Percentiles rank a stretch among this genome's conserved stretches.
phyloP scores from a whole-genome alignment of 2,113 vertebrate species.

The Zingel zingel region DNA sequence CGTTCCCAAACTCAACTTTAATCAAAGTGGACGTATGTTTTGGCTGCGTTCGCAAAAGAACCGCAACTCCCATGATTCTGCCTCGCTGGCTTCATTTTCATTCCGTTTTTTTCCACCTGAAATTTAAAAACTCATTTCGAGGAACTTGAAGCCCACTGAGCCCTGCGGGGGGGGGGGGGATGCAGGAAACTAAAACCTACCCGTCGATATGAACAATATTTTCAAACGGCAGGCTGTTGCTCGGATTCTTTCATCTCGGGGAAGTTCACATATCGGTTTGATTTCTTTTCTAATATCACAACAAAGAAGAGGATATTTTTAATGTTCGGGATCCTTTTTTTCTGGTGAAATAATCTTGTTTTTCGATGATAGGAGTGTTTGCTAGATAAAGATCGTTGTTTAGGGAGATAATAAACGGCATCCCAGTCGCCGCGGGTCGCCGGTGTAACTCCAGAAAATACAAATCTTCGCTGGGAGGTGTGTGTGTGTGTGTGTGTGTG shows the following conservation, averaged over 20 bases:
- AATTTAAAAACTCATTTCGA: slow-evolving; percentile 50
- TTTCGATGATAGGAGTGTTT: slow-evolving; percentile 16
- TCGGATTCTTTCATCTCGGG: slow-evolving; percentile 20
- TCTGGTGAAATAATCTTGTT: slow-evolving; percentile 13
- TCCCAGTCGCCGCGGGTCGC: slow-evolving; percentile 9
- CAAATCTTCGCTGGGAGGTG: not conserved
- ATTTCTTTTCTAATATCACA: slow-evolving; percentile 1
- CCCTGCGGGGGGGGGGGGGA: not conserved
- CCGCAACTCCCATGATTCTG: slow-evolving; percentile 48
- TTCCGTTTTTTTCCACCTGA: slow-evolving; percentile 8
- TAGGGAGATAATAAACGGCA: slow-evolving; percentile 53
- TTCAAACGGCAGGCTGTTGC: not conserved
- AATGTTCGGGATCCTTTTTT: not conserved
- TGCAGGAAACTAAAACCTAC: not conserved
- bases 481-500: too few relatives aligned
- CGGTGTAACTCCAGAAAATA: slow-evolving; percentile 15
- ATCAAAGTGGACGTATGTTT: slow-evolving; percentile 72
- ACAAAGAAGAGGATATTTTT: slow-evolving; percentile 26
- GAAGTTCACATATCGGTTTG: not conserved
- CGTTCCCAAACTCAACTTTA: slow-evolving; percentile 52
- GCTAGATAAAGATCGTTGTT: slow-evolving; percentile 53
- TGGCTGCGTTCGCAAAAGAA: slow-evolving; percentile 64
- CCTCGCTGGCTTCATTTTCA: slow-evolving; percentile 13
- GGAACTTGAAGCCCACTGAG: not conserved
- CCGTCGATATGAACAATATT: slow-evolving; percentile 2